Evolutionary conservation across 2,797 vertebrate genomes (phyloP).

Genomic region (Halcyon badia): DNA sequence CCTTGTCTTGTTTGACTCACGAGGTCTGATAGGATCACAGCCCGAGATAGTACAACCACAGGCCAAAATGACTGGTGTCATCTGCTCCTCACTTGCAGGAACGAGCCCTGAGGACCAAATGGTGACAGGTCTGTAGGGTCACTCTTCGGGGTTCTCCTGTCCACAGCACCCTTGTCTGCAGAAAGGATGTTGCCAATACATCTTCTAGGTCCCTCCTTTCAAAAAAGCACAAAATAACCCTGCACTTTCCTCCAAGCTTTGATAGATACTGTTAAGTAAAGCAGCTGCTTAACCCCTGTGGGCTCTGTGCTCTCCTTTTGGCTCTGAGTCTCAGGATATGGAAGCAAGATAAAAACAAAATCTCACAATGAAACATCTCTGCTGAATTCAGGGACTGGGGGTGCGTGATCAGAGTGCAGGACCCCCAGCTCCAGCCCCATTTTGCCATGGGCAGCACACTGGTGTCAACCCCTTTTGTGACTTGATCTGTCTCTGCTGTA

Average conservation of each 20-base stretch:
- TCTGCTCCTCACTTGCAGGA: background rate
- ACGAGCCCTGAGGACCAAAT: accelerated
- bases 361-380: background rate
- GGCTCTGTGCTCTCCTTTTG: background rate
- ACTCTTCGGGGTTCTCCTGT: background rate
- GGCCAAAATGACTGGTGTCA: constrained; percentile 5
- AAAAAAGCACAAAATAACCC: background rate
- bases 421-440: background rate
- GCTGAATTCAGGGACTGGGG: background rate
- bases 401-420: background rate
- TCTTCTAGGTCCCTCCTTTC: background rate
- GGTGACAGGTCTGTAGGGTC: background rate
- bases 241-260: background rate
- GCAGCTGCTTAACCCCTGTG: constrained; percentile 16
- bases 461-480: background rate
- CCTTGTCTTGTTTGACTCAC: constrained; percentile 34
- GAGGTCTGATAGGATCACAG: constrained; percentile 42
- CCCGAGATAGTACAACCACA: background rate
- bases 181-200: background rate
- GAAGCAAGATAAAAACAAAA: constrained; percentile 8
- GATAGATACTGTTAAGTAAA: background rate
- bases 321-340: background rate
- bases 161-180: background rate
- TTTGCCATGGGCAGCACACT: background rate
- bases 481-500: background rate